These are phyloP conservation scores for Charadrius vociferus DNA, from an alignment of 2,113 vertebrate species.

Conservation along the genomic window DNA sequence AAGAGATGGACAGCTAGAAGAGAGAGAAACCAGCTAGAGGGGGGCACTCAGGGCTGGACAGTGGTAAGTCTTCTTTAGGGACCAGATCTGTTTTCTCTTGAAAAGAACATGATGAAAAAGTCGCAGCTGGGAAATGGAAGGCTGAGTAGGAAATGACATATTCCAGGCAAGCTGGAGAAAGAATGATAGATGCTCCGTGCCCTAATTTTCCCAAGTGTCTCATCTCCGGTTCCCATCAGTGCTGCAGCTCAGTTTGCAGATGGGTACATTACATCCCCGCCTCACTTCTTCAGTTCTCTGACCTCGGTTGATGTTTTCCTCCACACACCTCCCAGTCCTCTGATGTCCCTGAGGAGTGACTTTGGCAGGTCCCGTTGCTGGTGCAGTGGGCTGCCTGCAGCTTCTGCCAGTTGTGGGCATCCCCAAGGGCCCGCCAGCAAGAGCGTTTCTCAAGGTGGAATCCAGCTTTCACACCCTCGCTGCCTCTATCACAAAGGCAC, in stretches of 20 bases:
- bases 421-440: neutral
- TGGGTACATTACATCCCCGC: neutral
- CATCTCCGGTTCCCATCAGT: neutral
- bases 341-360: neutral
- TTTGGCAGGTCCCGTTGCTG: neutral
- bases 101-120: neutral
- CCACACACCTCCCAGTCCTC: neutral
- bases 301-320: neutral
- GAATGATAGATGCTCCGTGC: neutral
- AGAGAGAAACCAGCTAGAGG: constrained; percentile 17
- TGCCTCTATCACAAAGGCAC: neutral
- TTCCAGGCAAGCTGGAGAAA: neutral
- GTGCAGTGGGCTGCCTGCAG: neutral
- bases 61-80: neutral
- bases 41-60: neutral
- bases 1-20: constrained; percentile 39
- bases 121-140: neutral
- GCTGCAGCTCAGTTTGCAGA: neutral
- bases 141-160: neutral
- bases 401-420: neutral
- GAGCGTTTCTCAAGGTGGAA: neutral
- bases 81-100: neutral
- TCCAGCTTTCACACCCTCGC: neutral
- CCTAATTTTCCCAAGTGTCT: neutral
- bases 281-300: neutral